A percentile compares a stretch with the other conserved stretches of the same genome.
Evolutionary conservation across 1,140 invertebrate genomes (phyloP).

Genomic region (Mercenaria mercenaria): DNA sequence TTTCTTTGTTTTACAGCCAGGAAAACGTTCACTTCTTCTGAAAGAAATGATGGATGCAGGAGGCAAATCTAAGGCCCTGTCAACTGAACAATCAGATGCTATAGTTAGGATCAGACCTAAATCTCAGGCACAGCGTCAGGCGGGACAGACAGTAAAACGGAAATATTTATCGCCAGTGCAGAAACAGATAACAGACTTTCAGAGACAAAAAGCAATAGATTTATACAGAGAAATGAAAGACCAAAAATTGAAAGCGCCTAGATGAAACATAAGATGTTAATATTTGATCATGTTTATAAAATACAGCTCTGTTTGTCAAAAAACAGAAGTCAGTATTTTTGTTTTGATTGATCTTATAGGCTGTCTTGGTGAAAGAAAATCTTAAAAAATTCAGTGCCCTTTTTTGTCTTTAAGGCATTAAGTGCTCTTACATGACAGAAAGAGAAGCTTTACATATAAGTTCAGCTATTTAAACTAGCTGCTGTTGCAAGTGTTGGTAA

Average conservation of each 20-base stretch:
- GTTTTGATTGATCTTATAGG: no score
- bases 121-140: conserved; percentile 54
- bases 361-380: no score
- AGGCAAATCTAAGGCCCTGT: conserved; percentile 15
- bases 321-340: no score
- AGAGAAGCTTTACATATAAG: no score
- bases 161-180: conserved; percentile 75
- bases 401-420: no score
- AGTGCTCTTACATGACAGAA: no score
- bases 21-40: conserved; percentile 70
- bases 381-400: no score
- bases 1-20: conserved; percentile 69
- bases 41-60: conserved; percentile 68
- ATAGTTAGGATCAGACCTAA: neutral
- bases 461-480: no score
- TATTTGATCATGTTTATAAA: neutral
- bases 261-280: neutral
- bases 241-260: conserved; percentile 63
- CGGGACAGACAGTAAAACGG: conserved; percentile 74
- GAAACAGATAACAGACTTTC: conserved; percentile 71
- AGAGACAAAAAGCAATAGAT: conserved; percentile 75
- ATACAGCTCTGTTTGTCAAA: no score
- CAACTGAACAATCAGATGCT: neutral
- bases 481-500: no score
- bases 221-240: conserved; percentile 75